Percentiles rank a stretch among this genome's conserved stretches.
phyloP scores from a whole-genome alignment of 2,888 invertebrate genomes.

The Thera britannica region DNA sequence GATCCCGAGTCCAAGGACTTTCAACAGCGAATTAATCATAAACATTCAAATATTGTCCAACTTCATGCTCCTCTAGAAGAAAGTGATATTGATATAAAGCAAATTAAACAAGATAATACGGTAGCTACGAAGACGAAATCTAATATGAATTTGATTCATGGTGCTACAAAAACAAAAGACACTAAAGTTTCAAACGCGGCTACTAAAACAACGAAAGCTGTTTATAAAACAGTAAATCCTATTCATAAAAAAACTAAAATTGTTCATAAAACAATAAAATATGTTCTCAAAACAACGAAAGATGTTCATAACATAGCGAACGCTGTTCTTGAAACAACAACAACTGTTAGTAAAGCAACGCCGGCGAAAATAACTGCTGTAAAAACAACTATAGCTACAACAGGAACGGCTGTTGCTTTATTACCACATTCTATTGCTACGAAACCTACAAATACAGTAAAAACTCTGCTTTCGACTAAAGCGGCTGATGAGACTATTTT shows the following conservation, averaged over 20 bases:
- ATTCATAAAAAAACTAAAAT: neutral
- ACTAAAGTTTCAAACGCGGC: neutral
- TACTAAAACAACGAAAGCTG: neutral
- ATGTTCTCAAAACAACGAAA: neutral
- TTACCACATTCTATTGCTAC: neutral
- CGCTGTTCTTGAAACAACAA: neutral
- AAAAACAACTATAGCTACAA: neutral
- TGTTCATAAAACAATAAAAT: neutral
- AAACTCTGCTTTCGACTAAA: neutral
- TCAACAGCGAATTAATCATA: neutral
- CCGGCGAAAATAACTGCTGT: neutral
- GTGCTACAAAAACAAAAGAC: constrained; percentile 2
- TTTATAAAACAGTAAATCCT: neutral
- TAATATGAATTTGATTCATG: neutral
- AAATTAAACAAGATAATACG: neutral
- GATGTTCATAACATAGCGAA: neutral
- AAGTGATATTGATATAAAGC: neutral
- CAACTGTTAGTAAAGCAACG: neutral
- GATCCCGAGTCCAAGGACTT: neutral
- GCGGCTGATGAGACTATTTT: neutral
- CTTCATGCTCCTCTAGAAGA: neutral
- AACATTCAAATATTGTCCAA: neutral
- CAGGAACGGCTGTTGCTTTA: neutral
- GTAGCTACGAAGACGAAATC: neutral
- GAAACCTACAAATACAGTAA: neutral